Base-by-base conservation (phyloP, 2,113 vertebrate genomes). In the Setophaga coronata region DNA sequence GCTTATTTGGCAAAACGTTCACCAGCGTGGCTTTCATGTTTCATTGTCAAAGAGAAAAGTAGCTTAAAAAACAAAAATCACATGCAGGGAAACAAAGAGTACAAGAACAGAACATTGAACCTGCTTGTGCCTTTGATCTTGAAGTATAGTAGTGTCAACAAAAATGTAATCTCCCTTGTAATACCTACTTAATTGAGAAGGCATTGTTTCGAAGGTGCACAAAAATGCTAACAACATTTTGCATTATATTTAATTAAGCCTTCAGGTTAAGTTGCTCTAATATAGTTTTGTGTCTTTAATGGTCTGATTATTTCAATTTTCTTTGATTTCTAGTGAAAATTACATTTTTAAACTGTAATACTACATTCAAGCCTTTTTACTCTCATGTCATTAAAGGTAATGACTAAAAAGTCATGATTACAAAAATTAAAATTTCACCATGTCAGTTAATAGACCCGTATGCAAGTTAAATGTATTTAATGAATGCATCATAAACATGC, bases 1-100 rank as follows among this genome's bases (percentile, higher is more conserved):
- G 97, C 98, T 98, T 98, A 98, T 98, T 97, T 98, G 96, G 95
- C 97, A 98, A 97, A 98, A 97, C 24, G 67, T 95, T 97, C 94
- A 33, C 93, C 87, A 96, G 54, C 4, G 20, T 96, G 95, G 92
- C 93, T 98, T 97, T 98, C 96, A 97, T 97, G 82, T 97, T 96
- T 97, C 97, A 94, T 82, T 97, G 94, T 95, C 91, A 82, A 95
- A 96, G 83, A 94, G 95, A 93, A 97, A 96, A 96, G 91, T 80
- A 94, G 91, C 76, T 97, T 90, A 86, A 83, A 93, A 96, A 97
- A 97, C 58, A 97, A 93, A 72, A 96, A 77, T 79, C 84, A 87
- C 89, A 64, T 26, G 66, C 91, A 90, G 84, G 77, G 89, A 97
- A 96, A 94, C 95, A 90, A 89, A 82, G 94, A 77, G 72, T 40